phyloP scores from a whole-genome alignment of 2,113 vertebrate species.

The Stomatorhinus ivindoensis region DNA sequence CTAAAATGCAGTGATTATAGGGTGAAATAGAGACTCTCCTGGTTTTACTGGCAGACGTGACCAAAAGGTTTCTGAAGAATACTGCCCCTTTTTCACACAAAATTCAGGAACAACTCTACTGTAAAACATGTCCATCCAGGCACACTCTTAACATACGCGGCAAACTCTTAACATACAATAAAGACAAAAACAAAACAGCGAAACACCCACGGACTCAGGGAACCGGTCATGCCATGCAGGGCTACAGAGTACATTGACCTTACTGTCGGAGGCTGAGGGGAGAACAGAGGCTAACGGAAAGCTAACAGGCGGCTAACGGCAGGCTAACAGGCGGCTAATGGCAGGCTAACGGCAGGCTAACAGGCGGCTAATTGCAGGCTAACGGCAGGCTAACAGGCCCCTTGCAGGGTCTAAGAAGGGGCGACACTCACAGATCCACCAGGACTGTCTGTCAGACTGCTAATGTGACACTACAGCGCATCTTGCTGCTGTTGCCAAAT shows the following conservation, averaged over 20 bases:
- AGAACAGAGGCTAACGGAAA: neutral
- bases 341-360: neutral
- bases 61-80: neutral
- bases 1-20: neutral
- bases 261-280: neutral
- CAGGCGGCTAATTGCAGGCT: no score
- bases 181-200: neutral
- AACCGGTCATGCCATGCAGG: neutral
- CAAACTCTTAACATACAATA: neutral
- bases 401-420: neutral
- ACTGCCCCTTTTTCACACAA: neutral
- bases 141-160: neutral
- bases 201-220: neutral
- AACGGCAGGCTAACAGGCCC: no score
- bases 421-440: neutral
- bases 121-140: neutral
- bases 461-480: neutral
- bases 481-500: neutral
- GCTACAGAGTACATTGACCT: neutral
- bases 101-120: neutral
- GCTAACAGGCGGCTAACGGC: neutral
- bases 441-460: neutral
- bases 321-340: neutral
- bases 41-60: neutral
- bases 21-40: neutral